Percentiles rank a stretch among this genome's conserved stretches.
Evolutionary conservation across 2,888 invertebrate genomes (phyloP).

Genomic region (Pseudococcus longispinus): DNA sequence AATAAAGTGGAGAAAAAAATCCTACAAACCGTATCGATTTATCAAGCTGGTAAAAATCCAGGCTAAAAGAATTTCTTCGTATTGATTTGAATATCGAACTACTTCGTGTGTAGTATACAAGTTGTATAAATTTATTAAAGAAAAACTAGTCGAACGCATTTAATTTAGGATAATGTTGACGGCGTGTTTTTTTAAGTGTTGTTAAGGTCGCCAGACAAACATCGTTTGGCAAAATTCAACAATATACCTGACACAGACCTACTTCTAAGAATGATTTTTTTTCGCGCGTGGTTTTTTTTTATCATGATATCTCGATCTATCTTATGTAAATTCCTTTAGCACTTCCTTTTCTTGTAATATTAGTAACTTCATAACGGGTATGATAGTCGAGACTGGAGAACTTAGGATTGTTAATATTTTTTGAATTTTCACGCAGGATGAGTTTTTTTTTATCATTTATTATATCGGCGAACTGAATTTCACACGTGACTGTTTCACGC

Average conservation of each 20-base stretch:
- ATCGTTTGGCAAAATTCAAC: slow-evolving; percentile 4
- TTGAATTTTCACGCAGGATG: slow-evolving; percentile 12
- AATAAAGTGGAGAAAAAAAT: background rate
- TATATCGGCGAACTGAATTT: slow-evolving; percentile 19
- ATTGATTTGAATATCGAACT: slow-evolving; percentile 38
- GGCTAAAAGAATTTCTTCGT: background rate
- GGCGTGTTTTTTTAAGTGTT: background rate
- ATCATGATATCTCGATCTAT: slow-evolving; percentile 1
- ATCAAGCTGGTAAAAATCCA: background rate
- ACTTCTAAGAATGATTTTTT: slow-evolving; percentile 29
- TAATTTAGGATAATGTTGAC: slow-evolving; percentile 40
- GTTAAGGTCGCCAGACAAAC: slow-evolving; percentile 41
- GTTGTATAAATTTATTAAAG: background rate
- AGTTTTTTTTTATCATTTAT: slow-evolving; percentile 4
- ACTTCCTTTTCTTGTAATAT: slow-evolving; percentile 39
- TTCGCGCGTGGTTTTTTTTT: slow-evolving; percentile 20
- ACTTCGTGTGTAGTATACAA: background rate
- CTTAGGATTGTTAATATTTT: slow-evolving; percentile 3
- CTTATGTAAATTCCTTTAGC: background rate
- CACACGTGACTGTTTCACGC: slow-evolving; percentile 39
- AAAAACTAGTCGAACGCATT: slow-evolving; percentile 38
- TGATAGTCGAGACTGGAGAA: background rate
- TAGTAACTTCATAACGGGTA: slow-evolving; percentile 25
- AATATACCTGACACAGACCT: slow-evolving; percentile 17
- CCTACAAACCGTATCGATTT: background rate